Conservation (phyloP, 2,797 vertebrate genomes). For the Rhinichthys osculus region DNA sequence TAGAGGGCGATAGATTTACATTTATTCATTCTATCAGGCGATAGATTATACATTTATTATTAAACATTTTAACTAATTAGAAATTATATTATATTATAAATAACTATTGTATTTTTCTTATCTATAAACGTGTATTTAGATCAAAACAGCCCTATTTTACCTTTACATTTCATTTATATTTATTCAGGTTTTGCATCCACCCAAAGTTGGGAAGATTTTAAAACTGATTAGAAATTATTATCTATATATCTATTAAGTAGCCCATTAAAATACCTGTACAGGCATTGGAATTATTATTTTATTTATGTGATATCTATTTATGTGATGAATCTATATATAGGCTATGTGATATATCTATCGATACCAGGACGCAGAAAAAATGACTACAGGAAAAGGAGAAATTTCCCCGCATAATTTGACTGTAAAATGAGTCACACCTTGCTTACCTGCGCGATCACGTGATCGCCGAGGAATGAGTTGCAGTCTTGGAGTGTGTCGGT, state of each 20-base stretch:
- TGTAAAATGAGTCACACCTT: slow-evolving; percentile 47
- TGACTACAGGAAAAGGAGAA: slow-evolving; percentile 4
- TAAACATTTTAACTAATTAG: not conserved
- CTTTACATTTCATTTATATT: not conserved
- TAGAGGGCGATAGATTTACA: not conserved
- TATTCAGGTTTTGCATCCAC: not conserved
- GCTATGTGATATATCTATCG: not conserved
- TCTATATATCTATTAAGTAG: not conserved
- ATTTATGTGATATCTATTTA: not conserved
- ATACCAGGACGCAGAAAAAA: not conserved
- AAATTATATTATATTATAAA: not conserved
- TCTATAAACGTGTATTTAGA: not conserved
- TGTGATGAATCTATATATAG: not conserved
- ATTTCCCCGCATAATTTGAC: slow-evolving; percentile 12
- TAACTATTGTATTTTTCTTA: not conserved
- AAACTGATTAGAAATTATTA: not conserved
- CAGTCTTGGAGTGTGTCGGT: slow-evolving; percentile 15
- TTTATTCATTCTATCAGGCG: too few species aligned
- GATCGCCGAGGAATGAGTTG: not conserved
- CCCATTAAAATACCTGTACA: not conserved
- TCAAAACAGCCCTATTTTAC: not conserved
- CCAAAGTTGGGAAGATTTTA: not conserved
- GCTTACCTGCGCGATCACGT: slow-evolving; percentile 56
- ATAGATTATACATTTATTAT: too few species aligned
- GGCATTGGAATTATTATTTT: too few species aligned